These are phyloP conservation scores for Magallana angulata DNA, from an alignment of 1,140 invertebrate species.

Conservation along the genomic window DNA sequence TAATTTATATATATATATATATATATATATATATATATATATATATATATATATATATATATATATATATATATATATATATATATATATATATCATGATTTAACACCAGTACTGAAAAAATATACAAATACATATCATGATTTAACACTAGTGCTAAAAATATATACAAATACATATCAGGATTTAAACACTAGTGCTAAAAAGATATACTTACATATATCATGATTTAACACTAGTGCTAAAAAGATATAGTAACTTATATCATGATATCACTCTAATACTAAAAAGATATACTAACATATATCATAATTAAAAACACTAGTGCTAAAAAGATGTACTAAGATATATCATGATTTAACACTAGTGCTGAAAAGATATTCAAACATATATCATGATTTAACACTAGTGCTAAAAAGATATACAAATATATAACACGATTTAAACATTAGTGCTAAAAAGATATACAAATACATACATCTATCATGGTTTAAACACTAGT, in stretches of 20 bases:
- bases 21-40: too few relatives aligned
- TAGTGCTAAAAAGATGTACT: constrained; percentile 53
- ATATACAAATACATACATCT: not conserved
- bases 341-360: not conserved
- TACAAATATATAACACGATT: not conserved
- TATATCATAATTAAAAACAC: not conserved
- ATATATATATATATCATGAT: not conserved
- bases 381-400: not conserved
- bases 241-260: constrained; percentile 52
- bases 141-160: constrained; percentile 27
- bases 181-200: not conserved
- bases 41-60: too few relatives aligned
- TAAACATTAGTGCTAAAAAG: not conserved
- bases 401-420: constrained; percentile 52
- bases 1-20: too few relatives aligned
- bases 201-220: too few relatives aligned
- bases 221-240: too few relatives aligned
- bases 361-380: too few relatives aligned
- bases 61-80: not conserved
- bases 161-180: constrained; percentile 48
- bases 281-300: not conserved
- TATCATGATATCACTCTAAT: not conserved
- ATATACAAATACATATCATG: constrained; percentile 24
- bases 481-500: not conserved
- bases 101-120: constrained; percentile 54